These are phyloP conservation scores for Brotula barbata DNA, from an alignment of 2,797 vertebrate species.

Conservation along the genomic window DNA sequence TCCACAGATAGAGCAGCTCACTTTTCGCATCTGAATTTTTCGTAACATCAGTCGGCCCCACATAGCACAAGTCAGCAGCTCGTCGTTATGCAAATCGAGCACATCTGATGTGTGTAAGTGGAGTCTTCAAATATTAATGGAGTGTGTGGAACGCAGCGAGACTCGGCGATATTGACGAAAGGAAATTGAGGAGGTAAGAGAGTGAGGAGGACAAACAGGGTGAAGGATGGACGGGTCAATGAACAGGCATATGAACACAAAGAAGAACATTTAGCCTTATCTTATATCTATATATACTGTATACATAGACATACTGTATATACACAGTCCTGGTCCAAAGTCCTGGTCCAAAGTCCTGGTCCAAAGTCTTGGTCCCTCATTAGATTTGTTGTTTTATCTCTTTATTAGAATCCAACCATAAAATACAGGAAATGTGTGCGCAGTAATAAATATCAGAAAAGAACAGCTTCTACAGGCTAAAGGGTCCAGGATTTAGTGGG, in stretches of 20 bases:
- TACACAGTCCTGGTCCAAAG: too few relatives aligned
- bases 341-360: too few relatives aligned
- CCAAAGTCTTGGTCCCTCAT: too few relatives aligned
- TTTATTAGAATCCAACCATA: too few relatives aligned
- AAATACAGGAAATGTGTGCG: too few relatives aligned
- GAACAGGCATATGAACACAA: not conserved
- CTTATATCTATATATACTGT: too few relatives aligned
- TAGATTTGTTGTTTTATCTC: too few relatives aligned
- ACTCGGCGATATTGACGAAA: slow-evolving; percentile 37
- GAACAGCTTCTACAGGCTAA: too few relatives aligned
- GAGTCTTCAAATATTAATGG: slow-evolving; percentile 57
- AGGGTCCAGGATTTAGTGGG: too few relatives aligned
- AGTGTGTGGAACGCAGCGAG: slow-evolving; percentile 1
- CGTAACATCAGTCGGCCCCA: not conserved
- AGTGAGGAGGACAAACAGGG: not conserved
- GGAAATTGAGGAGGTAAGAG: slow-evolving; percentile 28
- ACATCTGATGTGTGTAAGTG: not conserved
- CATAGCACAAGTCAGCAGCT: slow-evolving; percentile 44
- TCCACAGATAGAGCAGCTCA: slow-evolving; percentile 15
- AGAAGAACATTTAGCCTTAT: too few relatives aligned
- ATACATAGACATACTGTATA: too few relatives aligned
- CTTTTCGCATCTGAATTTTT: slow-evolving; percentile 25
- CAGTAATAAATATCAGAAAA: too few relatives aligned
- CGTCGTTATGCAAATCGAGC: slow-evolving; percentile 20
- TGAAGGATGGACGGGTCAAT: slow-evolving; percentile 10